A percentile compares a stretch with the other conserved stretches of the same genome.
These are phyloP conservation scores for Galemys pyrenaicus DNA, from an alignment of 2,113 vertebrate species.

Conservation along the genomic window DNA sequence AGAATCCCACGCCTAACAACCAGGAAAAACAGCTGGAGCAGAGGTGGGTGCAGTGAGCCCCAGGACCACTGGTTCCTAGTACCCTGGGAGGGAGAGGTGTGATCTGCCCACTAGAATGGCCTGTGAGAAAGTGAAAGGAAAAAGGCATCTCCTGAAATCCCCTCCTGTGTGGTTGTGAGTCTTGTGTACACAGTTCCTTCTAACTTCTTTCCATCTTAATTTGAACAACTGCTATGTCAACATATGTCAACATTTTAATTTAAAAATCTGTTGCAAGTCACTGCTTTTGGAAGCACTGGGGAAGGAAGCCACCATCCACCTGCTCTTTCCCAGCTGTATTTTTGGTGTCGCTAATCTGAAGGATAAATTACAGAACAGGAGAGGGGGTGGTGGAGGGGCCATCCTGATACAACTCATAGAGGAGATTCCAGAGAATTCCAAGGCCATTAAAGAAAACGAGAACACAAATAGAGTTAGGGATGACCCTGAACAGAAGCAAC, in stretches of 20 bases:
- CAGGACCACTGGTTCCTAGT: not conserved
- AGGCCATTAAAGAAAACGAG: not conserved
- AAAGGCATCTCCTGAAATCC: not conserved
- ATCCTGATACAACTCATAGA: not conserved
- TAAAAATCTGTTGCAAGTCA: not conserved
- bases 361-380: not conserved
- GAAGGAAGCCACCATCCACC: not conserved
- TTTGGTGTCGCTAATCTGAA: not conserved
- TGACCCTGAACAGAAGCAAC: not conserved
- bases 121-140: not conserved
- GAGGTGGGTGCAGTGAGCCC: not conserved
- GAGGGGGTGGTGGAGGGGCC: not conserved
- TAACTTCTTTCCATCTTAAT: not conserved
- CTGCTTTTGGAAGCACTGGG: not conserved
- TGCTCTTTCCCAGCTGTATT: not conserved
- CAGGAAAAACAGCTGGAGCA: not conserved
- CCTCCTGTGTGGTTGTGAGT: not conserved
- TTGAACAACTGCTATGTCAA: not conserved
- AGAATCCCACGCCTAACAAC: not conserved
- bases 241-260: not conserved
- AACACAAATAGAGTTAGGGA: not conserved
- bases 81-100: rapidly evolving
- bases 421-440: not conserved
- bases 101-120: rapidly evolving
- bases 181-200: not conserved